Evolutionary conservation across 1,140 invertebrate species (phyloP), one percentile per base, ranked within the genome.

Genomic region (Euborellia annulipes): DNA sequence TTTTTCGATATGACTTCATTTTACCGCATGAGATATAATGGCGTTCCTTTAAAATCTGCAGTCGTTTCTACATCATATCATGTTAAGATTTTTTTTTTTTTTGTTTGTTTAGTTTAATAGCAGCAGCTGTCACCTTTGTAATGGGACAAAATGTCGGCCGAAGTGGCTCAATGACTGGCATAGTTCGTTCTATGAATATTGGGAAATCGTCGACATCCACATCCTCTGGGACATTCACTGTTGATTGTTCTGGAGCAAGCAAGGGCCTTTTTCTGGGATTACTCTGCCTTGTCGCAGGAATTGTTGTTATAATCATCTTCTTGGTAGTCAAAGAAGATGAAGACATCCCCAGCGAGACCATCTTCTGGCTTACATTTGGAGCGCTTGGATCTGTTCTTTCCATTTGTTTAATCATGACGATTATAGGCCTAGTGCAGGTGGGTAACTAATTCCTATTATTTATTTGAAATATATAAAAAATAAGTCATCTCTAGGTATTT

Each of bases 261-360:
- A 75, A 74, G 53, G 75, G 75, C 2, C 59, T 78, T 2, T 76
- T 77, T 47, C 56, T 77, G 0, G 75, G 75, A 0, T 63, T 78
- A 2, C 59, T 78, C 0, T 69, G 72, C 39, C 65, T 78, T 48
- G 72, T 75, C 0, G 65, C 68, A 3, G 69, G 71, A 0, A 71
- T 77, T 19, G 72, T 78, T 2, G 69, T 75, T 3, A 65, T 76
- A 8, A 67, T 77, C n/a, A 73, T 77, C 14, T 77, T 76, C 54
- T 65, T 76, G 22, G 73, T 77, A 4, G 71, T 76, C 27, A 69
- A 72, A 37, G 70, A 73, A 36, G 68, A 73, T 43, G 59, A 63
- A 14, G 67, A 71, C 41, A 73, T 76, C 27, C 60, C 66, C 37
- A 43, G 62, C 7, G 45, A 62, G 46, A 61, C 67, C 0, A 52